A percentile compares a stretch with the other conserved stretches of the same genome.
phyloP scores from a whole-genome alignment of 2,888 invertebrate species.

The Dasysyrphus albostriatus region DNA sequence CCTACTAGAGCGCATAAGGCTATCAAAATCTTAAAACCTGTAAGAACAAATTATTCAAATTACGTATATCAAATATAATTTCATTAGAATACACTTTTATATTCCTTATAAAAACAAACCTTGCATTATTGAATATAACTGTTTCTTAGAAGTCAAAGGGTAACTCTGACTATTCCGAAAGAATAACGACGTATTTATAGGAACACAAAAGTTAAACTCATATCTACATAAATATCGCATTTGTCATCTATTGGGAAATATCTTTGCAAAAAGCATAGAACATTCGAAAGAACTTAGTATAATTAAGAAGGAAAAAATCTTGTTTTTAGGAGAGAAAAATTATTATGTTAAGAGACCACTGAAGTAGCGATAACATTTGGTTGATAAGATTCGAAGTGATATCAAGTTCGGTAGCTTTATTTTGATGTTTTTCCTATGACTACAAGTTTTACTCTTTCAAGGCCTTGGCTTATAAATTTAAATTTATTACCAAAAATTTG shows the following conservation, averaged over 20 bases:
- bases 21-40: constrained; percentile 35
- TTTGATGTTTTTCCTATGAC: neutral
- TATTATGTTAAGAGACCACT: constrained; percentile 10
- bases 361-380: constrained; percentile 71
- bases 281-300: constrained; percentile 52
- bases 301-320: constrained; percentile 25
- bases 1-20: neutral
- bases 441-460: neutral
- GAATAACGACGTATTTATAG: constrained; percentile 11
- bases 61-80: neutral
- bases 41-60: neutral
- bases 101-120: constrained; percentile 13
- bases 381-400: constrained; percentile 77
- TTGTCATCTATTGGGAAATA: neutral
- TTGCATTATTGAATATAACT: constrained; percentile 43
- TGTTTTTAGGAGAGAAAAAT: neutral
- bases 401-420: constrained; percentile 40
- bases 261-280: constrained; percentile 10
- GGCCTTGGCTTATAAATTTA: no score
- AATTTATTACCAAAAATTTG: no score
- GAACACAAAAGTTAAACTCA: neutral
- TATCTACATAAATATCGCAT: neutral
- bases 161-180: constrained; percentile 23
- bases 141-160: constrained; percentile 9
- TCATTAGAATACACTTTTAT: neutral